A percentile compares a stretch with the other conserved stretches of the same genome.
Conservation (phyloP, 2,888 invertebrate genomes). For the Metopia argyrocephala region DNA sequence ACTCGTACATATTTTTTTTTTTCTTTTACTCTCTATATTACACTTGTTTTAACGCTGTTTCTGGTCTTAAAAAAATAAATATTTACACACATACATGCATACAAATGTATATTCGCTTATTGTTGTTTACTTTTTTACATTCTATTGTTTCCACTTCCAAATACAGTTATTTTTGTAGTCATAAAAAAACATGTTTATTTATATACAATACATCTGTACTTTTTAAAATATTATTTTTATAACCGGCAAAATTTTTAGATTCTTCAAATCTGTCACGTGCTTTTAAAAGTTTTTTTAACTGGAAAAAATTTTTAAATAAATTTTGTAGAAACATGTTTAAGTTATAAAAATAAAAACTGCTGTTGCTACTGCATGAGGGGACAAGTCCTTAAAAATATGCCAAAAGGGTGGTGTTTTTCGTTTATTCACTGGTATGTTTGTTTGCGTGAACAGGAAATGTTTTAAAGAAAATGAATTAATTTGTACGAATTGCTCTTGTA, state of each 20-base stretch:
- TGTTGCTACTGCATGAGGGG: background rate
- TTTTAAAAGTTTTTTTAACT: background rate
- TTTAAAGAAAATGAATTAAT: conserved; percentile 11
- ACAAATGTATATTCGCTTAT: conserved; percentile 17
- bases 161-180: conserved; percentile 4
- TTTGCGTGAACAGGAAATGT: background rate
- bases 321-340: conserved; percentile 44
- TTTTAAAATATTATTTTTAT: background rate
- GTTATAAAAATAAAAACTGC: background rate
- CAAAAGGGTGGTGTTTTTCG: background rate
- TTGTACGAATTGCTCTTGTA: background rate
- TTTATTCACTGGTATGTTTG: background rate
- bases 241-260: conserved; percentile 39
- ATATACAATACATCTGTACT: no score
- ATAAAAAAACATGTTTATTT: conserved; percentile 7
- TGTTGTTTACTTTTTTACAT: conserved; percentile 33
- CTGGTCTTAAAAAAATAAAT: background rate
- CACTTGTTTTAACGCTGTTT: background rate
- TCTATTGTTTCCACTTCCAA: conserved; percentile 33
- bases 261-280: conserved; percentile 43
- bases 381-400: conserved; percentile 1
- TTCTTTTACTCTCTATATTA: background rate
- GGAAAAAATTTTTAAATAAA: conserved; percentile 49
- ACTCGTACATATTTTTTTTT: no score
- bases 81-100: background rate